Evolutionary conservation across 2,797 vertebrate genomes (phyloP), one percentile per base, ranked within the genome.

Genomic region (Eupleurogrammus muticus): DNA sequence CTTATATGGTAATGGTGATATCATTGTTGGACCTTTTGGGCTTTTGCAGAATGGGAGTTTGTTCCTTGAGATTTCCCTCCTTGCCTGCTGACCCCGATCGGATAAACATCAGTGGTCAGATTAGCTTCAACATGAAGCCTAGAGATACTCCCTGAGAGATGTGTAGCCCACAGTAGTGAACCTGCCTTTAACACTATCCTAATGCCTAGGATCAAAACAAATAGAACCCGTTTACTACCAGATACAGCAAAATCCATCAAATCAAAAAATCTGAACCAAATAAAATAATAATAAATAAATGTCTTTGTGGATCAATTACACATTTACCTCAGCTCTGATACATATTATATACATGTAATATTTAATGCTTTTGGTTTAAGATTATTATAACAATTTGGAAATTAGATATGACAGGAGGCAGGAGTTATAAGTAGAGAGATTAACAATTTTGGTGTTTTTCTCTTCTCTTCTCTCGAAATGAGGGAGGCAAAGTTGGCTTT

Each of bases 401-500:
- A 40, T 20, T 12, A 19, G 16, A 20, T 20, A 17, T 23, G 14
- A 48, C 5, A 20, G 17, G 12, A 14, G 12, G 12, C 36, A 38
- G 12, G 38, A 13, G 36, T 3, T 47, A 5, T 32, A 32, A 54
- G 9, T 51, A 71, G 38, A 64, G 21, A 53, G 32, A 14, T 14
- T 10, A 46, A 35, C 28, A 21, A 10, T 64, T 46, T 40, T 36
- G 20, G 21, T 53, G 34, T 38, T 57, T 28, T 65, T 40, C 10
- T 23, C 14, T 24, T 7, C 63, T 82, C 69, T 66, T 83, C 58
- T 59, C 44, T 10, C 49, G 48, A 72, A 62, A 66, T 0, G 60
- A 87, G 73, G 75, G 77, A 79, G 81, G 66, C 4, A 16, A 24
- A 20, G 20, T 69, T 75, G 87, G 77, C 73, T 48, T 1, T 17